A percentile compares a stretch with the other conserved stretches of the same genome.
These are phyloP conservation scores for Malurus cyaneus DNA, from an alignment of 2,113 vertebrate species.

Conservation along the genomic window DNA sequence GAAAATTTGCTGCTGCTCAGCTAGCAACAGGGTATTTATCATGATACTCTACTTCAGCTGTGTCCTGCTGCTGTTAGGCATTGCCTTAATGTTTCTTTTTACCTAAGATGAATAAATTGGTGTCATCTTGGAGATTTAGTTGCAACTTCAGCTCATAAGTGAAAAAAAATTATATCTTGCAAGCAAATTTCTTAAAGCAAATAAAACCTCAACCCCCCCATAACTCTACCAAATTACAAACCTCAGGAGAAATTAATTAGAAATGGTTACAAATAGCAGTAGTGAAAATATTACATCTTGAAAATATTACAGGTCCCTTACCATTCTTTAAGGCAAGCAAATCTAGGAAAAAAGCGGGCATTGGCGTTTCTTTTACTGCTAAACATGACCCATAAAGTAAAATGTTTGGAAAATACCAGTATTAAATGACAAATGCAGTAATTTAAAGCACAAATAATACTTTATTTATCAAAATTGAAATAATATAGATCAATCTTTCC, in stretches of 20 bases:
- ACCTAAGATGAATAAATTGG: neutral
- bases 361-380: neutral
- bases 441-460: neutral
- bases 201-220: rapidly evolving
- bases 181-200: neutral
- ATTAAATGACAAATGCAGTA: conserved; percentile 11
- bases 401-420: neutral
- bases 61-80: neutral
- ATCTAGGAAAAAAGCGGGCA: neutral
- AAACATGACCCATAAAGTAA: neutral
- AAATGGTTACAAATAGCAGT: neutral
- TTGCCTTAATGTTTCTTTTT: neutral
- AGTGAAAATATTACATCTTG: neutral
- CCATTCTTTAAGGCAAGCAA: neutral
- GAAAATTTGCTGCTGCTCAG: neutral
- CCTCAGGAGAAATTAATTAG: neutral
- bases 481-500: neutral
- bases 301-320: neutral
- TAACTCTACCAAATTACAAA: neutral
- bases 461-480: conserved; percentile 29
- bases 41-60: neutral
- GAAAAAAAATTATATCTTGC: neutral
- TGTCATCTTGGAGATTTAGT: neutral
- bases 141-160: neutral
- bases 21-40: neutral